Percentiles rank a stretch among this genome's conserved stretches.
These are phyloP conservation scores for Taurulus bubalis DNA, from an alignment of 2,113 vertebrate species.

Conservation along the genomic window DNA sequence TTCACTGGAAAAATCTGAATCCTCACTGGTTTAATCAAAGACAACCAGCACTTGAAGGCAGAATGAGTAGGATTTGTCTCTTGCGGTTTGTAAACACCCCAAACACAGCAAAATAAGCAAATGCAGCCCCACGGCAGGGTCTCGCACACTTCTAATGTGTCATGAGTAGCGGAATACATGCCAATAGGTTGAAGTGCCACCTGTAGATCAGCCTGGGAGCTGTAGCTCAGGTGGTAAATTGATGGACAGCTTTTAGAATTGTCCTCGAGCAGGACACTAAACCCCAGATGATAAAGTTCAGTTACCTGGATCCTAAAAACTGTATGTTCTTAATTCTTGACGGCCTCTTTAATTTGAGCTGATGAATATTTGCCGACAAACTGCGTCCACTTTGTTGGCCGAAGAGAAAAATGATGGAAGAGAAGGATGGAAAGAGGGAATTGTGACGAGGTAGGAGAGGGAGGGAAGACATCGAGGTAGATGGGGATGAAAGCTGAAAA, in stretches of 20 bases:
- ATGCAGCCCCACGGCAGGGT: not conserved
- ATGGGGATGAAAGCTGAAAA: not conserved
- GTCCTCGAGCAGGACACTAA: not conserved
- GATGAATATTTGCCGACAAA: conserved; percentile 21
- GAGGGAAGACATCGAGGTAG: not conserved
- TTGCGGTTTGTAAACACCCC: too few relatives aligned
- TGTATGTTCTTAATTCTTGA: not conserved
- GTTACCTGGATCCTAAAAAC: not conserved
- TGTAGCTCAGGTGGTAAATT: conserved; percentile 1
- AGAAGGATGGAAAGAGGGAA: conserved; percentile 1
- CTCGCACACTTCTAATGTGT: not conserved
- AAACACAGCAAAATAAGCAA: not conserved
- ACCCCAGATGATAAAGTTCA: not conserved
- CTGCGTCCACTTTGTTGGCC: not conserved
- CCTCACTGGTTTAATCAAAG: not conserved
- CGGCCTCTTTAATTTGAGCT: not conserved
- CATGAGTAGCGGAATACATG: not conserved
- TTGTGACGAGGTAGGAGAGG: conserved; percentile 3
- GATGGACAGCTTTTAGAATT: not conserved
- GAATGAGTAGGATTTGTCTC: not conserved
- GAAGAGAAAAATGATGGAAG: conserved; percentile 8
- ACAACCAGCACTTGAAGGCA: not conserved
- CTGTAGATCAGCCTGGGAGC: not conserved
- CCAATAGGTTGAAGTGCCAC: not conserved
- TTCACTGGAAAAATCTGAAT: not conserved